Conservation (phyloP, 1,140 invertebrate genomes). For the Akabosia matsudoensis region DNA sequence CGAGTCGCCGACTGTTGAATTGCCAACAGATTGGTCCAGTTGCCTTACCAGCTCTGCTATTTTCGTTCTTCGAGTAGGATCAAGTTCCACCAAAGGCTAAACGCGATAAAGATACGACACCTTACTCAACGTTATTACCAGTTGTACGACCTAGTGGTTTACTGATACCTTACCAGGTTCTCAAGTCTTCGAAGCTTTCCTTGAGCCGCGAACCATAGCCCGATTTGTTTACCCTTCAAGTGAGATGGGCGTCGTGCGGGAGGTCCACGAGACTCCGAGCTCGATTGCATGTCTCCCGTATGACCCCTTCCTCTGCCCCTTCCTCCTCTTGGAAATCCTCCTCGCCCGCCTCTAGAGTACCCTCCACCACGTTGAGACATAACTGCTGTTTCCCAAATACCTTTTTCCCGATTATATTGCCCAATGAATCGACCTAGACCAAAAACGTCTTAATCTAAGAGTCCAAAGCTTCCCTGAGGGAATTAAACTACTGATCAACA, state of each 20-base stretch:
- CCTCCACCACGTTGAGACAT: neutral
- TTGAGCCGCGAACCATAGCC: constrained; percentile 28
- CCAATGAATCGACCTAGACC: no score
- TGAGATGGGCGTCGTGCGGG: constrained; percentile 25
- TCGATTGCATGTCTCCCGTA: no score
- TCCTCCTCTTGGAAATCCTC: neutral
- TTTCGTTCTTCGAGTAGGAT: neutral
- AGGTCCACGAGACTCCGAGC: no score
- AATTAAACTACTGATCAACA: no score
- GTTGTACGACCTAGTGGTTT: no score
- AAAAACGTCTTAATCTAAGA: no score
- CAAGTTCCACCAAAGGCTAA: neutral
- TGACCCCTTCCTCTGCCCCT: neutral
- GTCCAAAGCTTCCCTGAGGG: no score
- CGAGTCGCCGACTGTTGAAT: neutral
- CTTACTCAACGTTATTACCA: no score
- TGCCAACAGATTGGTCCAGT: neutral
- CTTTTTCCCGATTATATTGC: no score
- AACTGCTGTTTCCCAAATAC: no score
- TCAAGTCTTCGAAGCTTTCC: neutral
- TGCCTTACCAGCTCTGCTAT: neutral
- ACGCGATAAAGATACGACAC: neutral
- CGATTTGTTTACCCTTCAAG: constrained; percentile 39
- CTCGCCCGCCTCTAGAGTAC: neutral
- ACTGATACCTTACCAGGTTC: neutral